Base-by-base conservation (phyloP, 2,113 vertebrate species). In the Dicentrarchus labrax region DNA sequence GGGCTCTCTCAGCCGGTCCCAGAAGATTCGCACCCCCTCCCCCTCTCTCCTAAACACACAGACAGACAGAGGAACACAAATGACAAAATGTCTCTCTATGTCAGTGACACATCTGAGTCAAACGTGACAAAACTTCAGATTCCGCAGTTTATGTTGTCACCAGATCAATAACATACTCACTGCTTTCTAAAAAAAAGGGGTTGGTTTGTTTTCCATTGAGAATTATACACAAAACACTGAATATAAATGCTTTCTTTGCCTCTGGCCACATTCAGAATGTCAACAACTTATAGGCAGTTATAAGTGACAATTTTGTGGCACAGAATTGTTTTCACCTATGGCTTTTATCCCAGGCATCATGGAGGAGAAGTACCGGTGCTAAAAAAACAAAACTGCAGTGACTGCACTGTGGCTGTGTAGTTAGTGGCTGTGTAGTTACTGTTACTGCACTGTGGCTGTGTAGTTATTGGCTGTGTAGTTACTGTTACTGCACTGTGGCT, bases 11-110 rank as follows among this genome's bases (percentile, higher is more conserved):
- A 92, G 84, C 62, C 78, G 74, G 76, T 96, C 96, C 90, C 91
- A 97, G 89, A 87, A 94, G 75, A 96, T 82, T 22, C 96, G 94
- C 66, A 96, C 45, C 4, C 95, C 96, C 87, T 97, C 94, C 72
- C 95, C 97, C 5, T 94, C 94, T 91, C 95, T 93, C 91, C 95
- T 97, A 64, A 30, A 78, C 38, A 91, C 89, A 88, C 54, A 59
- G 72, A 70, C 24, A 79, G 22, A 78, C 11, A 41, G 16, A 60
- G 12, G 21, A 47, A 50, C 70, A 75, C 3, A 69, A 13, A 51
- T 30, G 54, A 71, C 41, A 66, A 53, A 21, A 51, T 39, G 68
- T 17, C 30, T 59, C 54, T 24, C 39, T 11, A 15, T 39, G 45
- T 22, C 60, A 38, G n/a, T 4, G 59, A 61, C 21, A 41, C 54